Evolutionary conservation across 2,888 invertebrate genomes (phyloP).

Genomic region (Byasa hedistus): DNA sequence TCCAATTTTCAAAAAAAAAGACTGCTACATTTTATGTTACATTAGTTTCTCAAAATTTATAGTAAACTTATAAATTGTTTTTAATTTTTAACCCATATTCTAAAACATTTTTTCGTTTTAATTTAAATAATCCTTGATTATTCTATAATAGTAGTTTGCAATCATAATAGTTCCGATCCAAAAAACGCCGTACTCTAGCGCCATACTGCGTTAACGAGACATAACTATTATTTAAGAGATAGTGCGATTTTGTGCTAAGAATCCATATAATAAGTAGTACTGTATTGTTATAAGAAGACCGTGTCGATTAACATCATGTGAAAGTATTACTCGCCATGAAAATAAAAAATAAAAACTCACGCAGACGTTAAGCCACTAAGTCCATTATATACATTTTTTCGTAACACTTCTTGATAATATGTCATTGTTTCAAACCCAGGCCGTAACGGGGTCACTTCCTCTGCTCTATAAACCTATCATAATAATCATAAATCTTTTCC

Average conservation of each 20-base stretch:
- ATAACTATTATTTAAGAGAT: neutral
- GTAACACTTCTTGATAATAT: conserved; percentile 59
- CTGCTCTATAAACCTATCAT: conserved; percentile 63
- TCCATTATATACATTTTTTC: conserved; percentile 57
- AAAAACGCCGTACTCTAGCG: no score
- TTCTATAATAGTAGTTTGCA: no score
- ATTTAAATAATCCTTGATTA: no score
- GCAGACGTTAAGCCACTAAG: conserved; percentile 62
- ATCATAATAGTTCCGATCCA: no score
- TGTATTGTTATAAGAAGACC: neutral
- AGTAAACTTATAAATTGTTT: no score
- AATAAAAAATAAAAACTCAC: conserved; percentile 48
- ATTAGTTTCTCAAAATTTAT: no score
- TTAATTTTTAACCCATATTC: no score
- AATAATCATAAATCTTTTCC: neutral
- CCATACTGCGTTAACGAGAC: neutral
- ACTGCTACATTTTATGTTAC: no score
- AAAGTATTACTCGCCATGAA: neutral
- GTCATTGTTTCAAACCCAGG: conserved; percentile 61
- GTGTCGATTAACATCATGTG: neutral
- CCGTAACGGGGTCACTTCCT: conserved; percentile 63
- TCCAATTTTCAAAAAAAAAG: no score
- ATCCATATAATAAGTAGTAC: neutral
- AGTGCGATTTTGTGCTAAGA: neutral
- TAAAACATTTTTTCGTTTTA: no score